phyloP scores from a whole-genome alignment of 1,140 invertebrate genomes.

The Branchinecta lynchi region DNA sequence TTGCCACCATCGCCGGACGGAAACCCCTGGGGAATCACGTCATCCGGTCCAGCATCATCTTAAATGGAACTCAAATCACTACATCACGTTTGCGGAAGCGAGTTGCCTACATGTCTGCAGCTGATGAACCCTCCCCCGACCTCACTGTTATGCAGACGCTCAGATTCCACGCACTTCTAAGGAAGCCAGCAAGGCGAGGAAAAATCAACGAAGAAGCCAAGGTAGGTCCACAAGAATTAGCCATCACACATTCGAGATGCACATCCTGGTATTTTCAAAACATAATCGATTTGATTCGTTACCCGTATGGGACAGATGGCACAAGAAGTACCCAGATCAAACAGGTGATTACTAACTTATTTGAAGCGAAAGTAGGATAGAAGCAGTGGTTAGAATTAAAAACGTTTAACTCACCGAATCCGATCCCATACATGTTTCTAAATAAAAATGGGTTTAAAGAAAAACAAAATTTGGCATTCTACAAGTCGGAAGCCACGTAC shows the following conservation, averaged over 20 bases:
- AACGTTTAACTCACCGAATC: no score
- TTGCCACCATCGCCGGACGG: conserved; percentile 62
- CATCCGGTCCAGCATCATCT: conserved; percentile 58
- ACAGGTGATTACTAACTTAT: no score
- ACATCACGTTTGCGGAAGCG: conserved; percentile 45
- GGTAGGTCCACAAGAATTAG: neutral
- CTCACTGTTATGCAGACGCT: conserved; percentile 68
- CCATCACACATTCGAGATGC: neutral
- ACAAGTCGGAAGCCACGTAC: no score
- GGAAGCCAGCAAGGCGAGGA: conserved; percentile 34
- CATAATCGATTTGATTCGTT: no score
- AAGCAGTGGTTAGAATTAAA: no score
- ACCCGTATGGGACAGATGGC: no score
- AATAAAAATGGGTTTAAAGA: no score
- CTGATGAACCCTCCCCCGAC: conserved; percentile 43
- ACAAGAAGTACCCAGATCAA: no score
- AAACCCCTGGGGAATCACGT: conserved; percentile 30
- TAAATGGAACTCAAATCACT: conserved; percentile 68
- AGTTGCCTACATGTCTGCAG: conserved; percentile 45
- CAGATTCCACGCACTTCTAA: conserved; percentile 56
- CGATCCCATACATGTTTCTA: no score
- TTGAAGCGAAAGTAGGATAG: no score
- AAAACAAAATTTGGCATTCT: no score
- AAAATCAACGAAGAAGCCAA: neutral
- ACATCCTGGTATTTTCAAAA: no score